Percentiles rank a stretch among this genome's conserved stretches.
These are phyloP conservation scores for Lasius fuliginosus DNA, from an alignment of 2,888 invertebrate species.

Conservation along the genomic window DNA sequence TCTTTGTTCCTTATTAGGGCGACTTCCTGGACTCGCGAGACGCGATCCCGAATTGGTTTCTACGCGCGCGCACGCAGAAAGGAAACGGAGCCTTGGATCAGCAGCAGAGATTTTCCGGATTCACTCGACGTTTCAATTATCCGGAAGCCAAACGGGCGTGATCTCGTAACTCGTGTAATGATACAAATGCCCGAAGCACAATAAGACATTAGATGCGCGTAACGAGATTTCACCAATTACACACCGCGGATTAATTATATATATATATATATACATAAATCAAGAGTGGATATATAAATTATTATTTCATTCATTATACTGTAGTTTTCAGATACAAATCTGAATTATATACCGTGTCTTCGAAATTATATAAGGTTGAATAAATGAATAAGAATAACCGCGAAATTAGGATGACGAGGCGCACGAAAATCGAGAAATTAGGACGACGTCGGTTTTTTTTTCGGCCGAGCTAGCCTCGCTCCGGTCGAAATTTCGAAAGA, in stretches of 20 bases:
- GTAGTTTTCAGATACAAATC: background rate
- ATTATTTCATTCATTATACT: background rate
- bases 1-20: conserved; percentile 73
- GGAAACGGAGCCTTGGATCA: background rate
- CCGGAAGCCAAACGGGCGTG: background rate
- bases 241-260: background rate
- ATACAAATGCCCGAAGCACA: background rate
- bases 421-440: conserved; percentile 21
- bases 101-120: conserved; percentile 14
- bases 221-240: background rate
- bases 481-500: conserved; percentile 36
- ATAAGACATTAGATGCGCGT: background rate
- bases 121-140: conserved; percentile 23
- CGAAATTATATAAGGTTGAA: background rate
- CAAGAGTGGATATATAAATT: background rate
- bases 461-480: background rate
- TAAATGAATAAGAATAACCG: conserved; percentile 1
- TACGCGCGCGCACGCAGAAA: conserved; percentile 17
- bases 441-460: background rate
- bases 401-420: background rate
- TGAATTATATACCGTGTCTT: background rate
- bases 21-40: conserved; percentile 67
- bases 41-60: conserved; percentile 45
- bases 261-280: background rate
- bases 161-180: background rate